Evolutionary conservation across 2,113 vertebrate genomes (phyloP).

Genomic region (Zosterops pallidus): DNA sequence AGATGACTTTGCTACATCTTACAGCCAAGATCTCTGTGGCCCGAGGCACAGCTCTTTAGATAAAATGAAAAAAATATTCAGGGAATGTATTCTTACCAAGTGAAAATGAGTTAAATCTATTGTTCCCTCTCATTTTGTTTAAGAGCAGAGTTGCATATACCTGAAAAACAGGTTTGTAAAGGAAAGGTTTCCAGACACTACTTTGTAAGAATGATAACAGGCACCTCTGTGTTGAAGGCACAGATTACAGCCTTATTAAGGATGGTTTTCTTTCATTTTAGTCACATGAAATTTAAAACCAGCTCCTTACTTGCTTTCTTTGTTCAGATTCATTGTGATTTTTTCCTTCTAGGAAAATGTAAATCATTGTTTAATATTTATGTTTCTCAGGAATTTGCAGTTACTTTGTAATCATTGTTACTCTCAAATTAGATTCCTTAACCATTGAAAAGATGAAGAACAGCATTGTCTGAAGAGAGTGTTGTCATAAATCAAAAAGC

Average conservation of each 20-base stretch:
- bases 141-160: background rate
- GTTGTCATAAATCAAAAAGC: background rate
- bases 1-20: background rate
- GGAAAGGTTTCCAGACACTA: background rate
- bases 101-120: background rate
- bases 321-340: background rate
- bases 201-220: background rate
- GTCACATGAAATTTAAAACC: background rate
- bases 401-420: background rate
- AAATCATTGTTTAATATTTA: background rate
- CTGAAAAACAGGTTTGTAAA: constrained; percentile 26
- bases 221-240: background rate
- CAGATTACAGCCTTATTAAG: background rate
- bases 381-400: background rate
- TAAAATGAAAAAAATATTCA: background rate
- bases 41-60: background rate
- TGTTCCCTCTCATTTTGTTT: background rate
- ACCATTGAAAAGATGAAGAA: background rate
- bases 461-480: background rate
- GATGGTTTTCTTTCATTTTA: background rate
- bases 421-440: background rate
- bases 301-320: background rate
- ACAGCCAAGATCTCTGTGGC: background rate
- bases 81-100: background rate
- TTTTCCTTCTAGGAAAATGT: background rate